These are phyloP conservation scores for Cervus canadensis DNA, from an alignment of 2,113 vertebrate species.

Conservation along the genomic window DNA sequence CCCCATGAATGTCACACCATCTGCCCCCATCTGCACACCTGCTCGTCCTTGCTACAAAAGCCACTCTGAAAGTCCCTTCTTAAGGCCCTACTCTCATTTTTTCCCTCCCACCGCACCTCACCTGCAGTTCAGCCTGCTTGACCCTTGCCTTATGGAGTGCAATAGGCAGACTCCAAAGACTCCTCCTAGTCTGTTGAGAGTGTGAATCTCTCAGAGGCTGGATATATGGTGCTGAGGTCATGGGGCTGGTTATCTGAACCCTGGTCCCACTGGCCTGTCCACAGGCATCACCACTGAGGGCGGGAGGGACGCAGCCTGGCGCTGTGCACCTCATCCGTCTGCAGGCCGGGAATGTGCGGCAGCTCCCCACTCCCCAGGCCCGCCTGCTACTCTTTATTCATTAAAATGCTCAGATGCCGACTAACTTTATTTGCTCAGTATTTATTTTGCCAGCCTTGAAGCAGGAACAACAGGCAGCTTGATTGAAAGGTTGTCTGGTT, in stretches of 20 bases:
- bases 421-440: constrained; percentile 74
- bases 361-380: neutral
- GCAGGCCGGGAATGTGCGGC: neutral
- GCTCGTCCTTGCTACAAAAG: neutral
- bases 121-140: neutral
- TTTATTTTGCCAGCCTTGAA: constrained; percentile 71
- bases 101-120: neutral
- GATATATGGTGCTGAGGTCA: neutral
- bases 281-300: neutral
- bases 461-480: constrained; percentile 60
- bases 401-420: constrained; percentile 70
- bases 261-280: neutral
- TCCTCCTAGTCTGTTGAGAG: neutral
- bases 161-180: neutral
- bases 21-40: neutral
- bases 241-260: neutral
- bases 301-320: neutral
- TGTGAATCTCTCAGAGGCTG: neutral
- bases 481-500: constrained; percentile 70
- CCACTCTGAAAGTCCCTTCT: neutral
- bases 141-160: neutral
- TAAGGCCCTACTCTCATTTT: neutral
- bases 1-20: neutral
- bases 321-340: neutral
- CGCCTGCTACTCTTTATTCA: constrained; percentile 66